phyloP scores from a whole-genome alignment of 2,888 invertebrate species.

The Metallyticus violacea region DNA sequence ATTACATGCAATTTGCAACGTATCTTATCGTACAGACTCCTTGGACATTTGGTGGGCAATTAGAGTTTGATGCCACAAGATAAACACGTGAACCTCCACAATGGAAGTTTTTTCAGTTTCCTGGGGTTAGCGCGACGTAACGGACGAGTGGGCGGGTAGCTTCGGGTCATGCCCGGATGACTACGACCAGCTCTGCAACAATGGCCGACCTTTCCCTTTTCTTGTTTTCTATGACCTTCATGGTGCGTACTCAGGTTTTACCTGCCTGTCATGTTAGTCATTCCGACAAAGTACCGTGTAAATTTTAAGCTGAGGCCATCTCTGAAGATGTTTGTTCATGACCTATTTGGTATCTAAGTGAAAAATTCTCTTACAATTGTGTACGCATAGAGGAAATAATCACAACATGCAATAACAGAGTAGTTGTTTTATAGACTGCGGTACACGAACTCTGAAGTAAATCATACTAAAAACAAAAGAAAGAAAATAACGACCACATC shows the following conservation, averaged over 20 bases:
- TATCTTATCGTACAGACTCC: not conserved
- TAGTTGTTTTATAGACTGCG: no score
- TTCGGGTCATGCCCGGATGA: not conserved
- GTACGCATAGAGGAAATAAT: no score
- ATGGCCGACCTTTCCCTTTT: not conserved
- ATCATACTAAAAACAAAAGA: no score
- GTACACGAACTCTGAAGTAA: no score
- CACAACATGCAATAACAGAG: no score
- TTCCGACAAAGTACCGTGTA: not conserved
- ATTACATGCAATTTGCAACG: not conserved
- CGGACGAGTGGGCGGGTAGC: no score
- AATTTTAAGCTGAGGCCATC: not conserved
- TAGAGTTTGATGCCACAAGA: not conserved
- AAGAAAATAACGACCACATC: no score
- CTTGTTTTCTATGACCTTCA: not conserved
- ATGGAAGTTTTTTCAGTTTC: not conserved
- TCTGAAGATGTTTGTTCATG: not conserved
- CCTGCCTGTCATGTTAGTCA: not conserved
- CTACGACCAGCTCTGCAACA: not conserved
- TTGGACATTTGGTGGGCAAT: not conserved
- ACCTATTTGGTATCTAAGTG: not conserved
- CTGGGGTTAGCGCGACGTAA: not conserved
- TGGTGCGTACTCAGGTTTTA: no score
- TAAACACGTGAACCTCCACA: not conserved
- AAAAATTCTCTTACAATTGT: no score